phyloP scores from a whole-genome alignment of 2,113 vertebrate species.

The Kobus ellipsiprymnus region DNA sequence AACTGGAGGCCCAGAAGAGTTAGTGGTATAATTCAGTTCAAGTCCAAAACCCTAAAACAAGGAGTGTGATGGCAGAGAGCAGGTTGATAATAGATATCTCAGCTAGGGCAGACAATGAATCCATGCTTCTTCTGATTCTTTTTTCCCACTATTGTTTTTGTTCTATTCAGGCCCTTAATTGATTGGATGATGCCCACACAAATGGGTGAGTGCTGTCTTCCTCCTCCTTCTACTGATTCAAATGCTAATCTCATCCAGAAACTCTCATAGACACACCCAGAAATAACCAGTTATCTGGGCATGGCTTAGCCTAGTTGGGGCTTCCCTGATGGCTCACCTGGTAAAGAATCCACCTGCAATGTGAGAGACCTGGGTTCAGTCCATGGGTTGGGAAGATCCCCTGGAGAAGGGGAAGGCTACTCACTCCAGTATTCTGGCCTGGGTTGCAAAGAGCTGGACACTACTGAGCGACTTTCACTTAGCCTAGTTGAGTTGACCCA shows the following conservation, averaged over 20 bases:
- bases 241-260: not conserved
- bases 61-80: not conserved
- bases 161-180: not conserved
- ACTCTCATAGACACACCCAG: not conserved
- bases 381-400: not conserved
- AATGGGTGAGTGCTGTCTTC: not conserved
- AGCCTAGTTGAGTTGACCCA: no score
- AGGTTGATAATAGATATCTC: not conserved
- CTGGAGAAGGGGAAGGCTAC: not conserved
- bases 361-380: not conserved
- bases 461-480: not conserved
- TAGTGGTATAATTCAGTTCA: not conserved
- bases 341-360: not conserved
- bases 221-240: not conserved
- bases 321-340: not conserved
- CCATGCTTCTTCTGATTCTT: not conserved
- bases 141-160: not conserved
- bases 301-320: not conserved
- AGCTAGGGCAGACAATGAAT: not conserved
- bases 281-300: not conserved
- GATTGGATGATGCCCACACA: not conserved
- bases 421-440: not conserved
- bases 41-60: not conserved
- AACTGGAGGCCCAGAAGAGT: not conserved
- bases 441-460: not conserved